These are phyloP conservation scores for Salpingus planirostris DNA, from an alignment of 2,888 invertebrate genomes.

Conservation along the genomic window DNA sequence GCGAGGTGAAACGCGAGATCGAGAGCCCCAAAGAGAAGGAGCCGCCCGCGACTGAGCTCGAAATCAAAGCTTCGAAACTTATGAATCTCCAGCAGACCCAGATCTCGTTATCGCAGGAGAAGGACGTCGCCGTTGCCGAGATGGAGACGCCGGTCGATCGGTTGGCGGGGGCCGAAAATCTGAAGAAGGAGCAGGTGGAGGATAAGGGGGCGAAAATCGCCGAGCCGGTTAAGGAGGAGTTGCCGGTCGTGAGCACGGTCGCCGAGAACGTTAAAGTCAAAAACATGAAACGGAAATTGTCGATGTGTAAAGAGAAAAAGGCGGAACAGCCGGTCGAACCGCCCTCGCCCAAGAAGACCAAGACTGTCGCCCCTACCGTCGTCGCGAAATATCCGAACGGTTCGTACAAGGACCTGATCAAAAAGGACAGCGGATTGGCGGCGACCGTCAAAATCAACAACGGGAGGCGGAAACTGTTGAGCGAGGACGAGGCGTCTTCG, in stretches of 20 bases:
- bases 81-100: conserved; percentile 3
- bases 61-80: conserved; percentile 3
- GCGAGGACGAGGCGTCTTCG: conserved; percentile 28
- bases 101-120: conserved; percentile 11
- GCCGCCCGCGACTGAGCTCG: conserved; percentile 17
- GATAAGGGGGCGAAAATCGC: background rate
- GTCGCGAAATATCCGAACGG: conserved; percentile 23
- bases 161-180: too few species aligned
- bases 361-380: background rate
- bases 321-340: too few species aligned
- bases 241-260: conserved; percentile 36
- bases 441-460: conserved; percentile 40
- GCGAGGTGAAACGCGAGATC: conserved; percentile 38
- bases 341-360: background rate
- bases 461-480: conserved; percentile 42
- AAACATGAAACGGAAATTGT: conserved; percentile 45
- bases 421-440: conserved; percentile 35
- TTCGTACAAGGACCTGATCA: conserved; percentile 42
- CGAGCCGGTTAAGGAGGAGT: conserved; percentile 14
- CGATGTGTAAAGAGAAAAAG: conserved; percentile 25
- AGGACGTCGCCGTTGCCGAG: too few species aligned
- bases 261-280: conserved; percentile 42
- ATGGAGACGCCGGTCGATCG: too few species aligned
- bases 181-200: background rate
- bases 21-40: conserved; percentile 39